These are phyloP conservation scores for Gymnosoma rotundatum DNA, from an alignment of 2,888 invertebrate genomes.

Conservation along the genomic window DNA sequence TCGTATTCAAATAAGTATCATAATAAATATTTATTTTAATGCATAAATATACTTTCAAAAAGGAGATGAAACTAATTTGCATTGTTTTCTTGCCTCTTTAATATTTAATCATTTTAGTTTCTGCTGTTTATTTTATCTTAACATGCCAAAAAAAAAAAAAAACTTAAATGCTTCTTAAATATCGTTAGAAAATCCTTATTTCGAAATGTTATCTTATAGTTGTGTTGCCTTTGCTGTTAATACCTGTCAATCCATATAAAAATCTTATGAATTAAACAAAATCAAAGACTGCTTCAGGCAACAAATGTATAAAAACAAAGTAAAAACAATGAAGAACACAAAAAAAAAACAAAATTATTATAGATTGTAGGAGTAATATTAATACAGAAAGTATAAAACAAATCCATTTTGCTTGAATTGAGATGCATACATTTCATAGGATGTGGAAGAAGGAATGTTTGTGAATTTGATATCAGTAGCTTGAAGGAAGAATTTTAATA, in stretches of 20 bases:
- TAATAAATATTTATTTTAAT: constrained; percentile 32
- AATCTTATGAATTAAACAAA: constrained; percentile 69
- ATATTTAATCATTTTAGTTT: constrained; percentile 46
- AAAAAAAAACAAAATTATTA: constrained; percentile 23
- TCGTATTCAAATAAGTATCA: constrained; percentile 26
- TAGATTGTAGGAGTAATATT: constrained; percentile 26
- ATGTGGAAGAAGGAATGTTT: constrained; percentile 25
- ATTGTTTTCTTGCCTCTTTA: constrained; percentile 45
- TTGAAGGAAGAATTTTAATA: constrained; percentile 42
- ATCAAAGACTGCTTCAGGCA: constrained; percentile 60
- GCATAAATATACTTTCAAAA: neutral
- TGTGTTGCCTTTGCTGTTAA: constrained; percentile 57
- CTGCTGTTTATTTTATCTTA: constrained; percentile 14
- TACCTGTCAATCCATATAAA: constrained; percentile 70
- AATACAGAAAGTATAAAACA: constrained; percentile 34
- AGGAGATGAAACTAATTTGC: constrained; percentile 37
- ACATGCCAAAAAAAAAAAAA: neutral
- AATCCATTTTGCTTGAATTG: constrained; percentile 35
- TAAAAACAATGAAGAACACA: constrained; percentile 29
- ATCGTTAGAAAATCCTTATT: constrained; percentile 6
- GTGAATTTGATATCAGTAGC: constrained; percentile 51
- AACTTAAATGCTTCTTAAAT: constrained; percentile 11
- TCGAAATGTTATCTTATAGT: constrained; percentile 36
- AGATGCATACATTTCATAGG: neutral
- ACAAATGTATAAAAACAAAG: constrained; percentile 23